Evolutionary conservation across 2,113 vertebrate species (phyloP).

Genomic region (Engraulis encrasicolus): DNA sequence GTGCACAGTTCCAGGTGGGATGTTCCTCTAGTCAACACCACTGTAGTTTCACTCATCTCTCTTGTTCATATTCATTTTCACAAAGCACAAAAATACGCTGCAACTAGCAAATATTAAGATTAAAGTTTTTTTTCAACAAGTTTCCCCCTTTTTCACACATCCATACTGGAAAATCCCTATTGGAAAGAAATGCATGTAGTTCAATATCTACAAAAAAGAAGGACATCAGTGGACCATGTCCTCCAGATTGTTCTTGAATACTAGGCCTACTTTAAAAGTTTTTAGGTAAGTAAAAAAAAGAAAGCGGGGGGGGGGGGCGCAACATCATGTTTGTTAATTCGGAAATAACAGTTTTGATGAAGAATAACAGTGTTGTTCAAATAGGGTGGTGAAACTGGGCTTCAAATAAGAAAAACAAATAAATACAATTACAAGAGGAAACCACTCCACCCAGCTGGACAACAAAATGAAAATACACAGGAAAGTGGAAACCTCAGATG

Average conservation of each 20-base stretch:
- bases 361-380: neutral
- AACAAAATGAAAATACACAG: neutral
- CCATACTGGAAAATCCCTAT: neutral
- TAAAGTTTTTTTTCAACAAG: neutral
- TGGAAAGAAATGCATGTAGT: neutral
- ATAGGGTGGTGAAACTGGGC: neutral
- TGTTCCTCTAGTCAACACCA: neutral
- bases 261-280: neutral
- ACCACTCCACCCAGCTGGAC: constrained; percentile 3
- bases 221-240: neutral
- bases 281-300: neutral
- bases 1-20: neutral
- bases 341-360: neutral
- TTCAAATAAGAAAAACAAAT: constrained; percentile 17
- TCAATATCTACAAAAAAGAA: neutral
- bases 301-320: too few species aligned
- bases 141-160: neutral
- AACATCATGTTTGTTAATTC: neutral
- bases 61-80: too few species aligned
- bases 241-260: neutral
- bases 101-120: too few species aligned
- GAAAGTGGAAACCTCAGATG: neutral
- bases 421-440: constrained; percentile 17
- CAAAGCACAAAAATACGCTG: too few species aligned
- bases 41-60: neutral